Evolutionary conservation across 2,888 invertebrate genomes (phyloP).

Genomic region (Zootermopsis nevadensis): DNA sequence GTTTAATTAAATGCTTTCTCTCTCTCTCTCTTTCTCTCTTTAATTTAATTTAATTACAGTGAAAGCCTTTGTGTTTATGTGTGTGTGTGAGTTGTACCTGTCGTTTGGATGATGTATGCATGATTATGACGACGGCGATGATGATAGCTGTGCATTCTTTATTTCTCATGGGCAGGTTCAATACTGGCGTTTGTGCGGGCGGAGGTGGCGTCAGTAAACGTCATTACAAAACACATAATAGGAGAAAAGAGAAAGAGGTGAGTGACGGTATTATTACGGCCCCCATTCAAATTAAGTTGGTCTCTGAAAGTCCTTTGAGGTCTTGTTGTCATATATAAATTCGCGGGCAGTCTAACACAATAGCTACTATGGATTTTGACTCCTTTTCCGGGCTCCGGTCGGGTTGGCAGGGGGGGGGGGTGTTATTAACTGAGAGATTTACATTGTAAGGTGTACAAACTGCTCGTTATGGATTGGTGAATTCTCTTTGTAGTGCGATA

Average conservation of each 20-base stretch:
- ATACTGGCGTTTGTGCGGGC: background rate
- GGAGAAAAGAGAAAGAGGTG: background rate
- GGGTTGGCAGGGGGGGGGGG: background rate
- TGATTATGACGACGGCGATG: background rate
- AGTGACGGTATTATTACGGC: background rate
- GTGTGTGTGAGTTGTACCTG: background rate
- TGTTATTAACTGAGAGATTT: background rate
- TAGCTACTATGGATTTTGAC: background rate
- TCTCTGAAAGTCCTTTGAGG: background rate
- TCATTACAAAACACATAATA: background rate
- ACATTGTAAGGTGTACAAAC: background rate
- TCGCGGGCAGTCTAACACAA: background rate
- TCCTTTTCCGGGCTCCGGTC: background rate
- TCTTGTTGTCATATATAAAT: background rate
- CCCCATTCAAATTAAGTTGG: constrained; percentile 1
- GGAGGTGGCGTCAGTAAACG: background rate
- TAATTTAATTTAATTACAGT: constrained; percentile 10
- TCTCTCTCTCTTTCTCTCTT: background rate
- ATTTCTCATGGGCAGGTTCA: constrained; percentile 5
- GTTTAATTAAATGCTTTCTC: background rate
- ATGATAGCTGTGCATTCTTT: background rate
- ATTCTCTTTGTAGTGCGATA: background rate
- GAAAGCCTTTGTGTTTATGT: constrained; percentile 6
- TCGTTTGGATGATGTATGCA: background rate
- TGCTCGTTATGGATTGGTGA: background rate